phyloP scores from a whole-genome alignment of 2,797 vertebrate genomes.

The Rhinogobio ventralis region DNA sequence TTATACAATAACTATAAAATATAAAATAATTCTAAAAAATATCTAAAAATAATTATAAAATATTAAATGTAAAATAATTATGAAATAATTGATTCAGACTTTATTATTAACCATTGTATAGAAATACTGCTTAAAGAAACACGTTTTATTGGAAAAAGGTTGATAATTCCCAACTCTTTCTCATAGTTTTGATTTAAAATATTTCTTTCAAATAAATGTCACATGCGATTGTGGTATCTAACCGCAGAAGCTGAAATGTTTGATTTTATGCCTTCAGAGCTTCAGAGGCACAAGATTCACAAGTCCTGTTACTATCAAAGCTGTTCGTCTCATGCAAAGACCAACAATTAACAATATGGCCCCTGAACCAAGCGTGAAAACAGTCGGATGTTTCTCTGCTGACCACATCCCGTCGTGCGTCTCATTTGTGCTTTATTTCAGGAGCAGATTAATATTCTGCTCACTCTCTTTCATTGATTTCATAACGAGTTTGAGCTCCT shows the following conservation, averaged over 20 bases:
- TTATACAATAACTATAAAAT: background rate
- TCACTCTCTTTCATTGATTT: constrained; percentile 78
- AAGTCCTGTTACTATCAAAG: background rate
- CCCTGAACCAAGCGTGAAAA: background rate
- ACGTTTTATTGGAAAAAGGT: background rate
- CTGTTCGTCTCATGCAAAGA: background rate
- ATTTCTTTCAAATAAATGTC: background rate
- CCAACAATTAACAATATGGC: background rate
- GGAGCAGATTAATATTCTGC: constrained; percentile 76
- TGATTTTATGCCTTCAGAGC: background rate
- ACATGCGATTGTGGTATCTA: background rate
- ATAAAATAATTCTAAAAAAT: no score
- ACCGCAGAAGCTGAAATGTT: background rate
- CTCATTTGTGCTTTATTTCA: background rate
- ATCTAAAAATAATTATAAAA: background rate
- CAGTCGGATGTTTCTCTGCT: background rate
- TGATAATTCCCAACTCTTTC: background rate
- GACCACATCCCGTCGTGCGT: background rate
- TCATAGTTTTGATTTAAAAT: background rate
- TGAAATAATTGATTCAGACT: background rate
- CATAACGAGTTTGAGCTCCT: constrained; percentile 73
- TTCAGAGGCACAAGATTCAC: background rate
- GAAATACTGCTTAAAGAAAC: background rate
- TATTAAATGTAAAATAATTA: background rate
- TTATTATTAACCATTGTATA: background rate